phyloP scores from a whole-genome alignment of 92 coral and sea anemone genomes.

The Porites rus region DNA sequence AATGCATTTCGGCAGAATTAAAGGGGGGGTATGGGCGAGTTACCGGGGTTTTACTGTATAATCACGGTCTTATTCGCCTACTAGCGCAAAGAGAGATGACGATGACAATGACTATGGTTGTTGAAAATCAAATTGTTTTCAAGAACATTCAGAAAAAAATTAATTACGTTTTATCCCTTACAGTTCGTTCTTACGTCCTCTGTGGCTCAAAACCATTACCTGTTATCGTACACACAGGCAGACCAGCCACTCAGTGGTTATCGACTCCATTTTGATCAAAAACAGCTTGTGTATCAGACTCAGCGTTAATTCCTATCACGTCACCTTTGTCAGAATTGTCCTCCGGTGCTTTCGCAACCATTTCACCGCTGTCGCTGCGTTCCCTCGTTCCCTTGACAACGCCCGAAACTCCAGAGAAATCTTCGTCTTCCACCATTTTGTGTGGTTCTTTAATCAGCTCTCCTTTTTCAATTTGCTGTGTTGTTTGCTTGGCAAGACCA shows the following conservation, averaged over 20 bases:
- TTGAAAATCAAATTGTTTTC: no score
- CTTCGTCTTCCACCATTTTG: constrained; percentile 73
- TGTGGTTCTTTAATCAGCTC: constrained; percentile 57
- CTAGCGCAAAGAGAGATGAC: no score
- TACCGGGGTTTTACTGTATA: no score
- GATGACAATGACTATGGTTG: no score
- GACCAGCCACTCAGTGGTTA: background rate
- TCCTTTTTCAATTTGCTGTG: constrained; percentile 75
- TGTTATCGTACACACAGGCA: background rate
- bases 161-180: no score
- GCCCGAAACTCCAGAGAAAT: constrained; percentile 51
- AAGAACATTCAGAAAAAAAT: no score
- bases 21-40: no score
- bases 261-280: constrained; percentile 28
- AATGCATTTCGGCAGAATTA: no score
- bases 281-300: constrained; percentile 2
- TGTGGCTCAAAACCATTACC: background rate
- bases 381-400: constrained; percentile 43
- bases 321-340: constrained; percentile 26
- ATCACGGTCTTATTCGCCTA: no score
- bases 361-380: constrained; percentile 47
- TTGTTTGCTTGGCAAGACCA: constrained; percentile 69
- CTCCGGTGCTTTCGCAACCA: background rate
- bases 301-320: constrained; percentile 12
- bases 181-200: no score